These are phyloP conservation scores for Eupithecia inturbata DNA, from an alignment of 2,888 invertebrate species.

Conservation along the genomic window DNA sequence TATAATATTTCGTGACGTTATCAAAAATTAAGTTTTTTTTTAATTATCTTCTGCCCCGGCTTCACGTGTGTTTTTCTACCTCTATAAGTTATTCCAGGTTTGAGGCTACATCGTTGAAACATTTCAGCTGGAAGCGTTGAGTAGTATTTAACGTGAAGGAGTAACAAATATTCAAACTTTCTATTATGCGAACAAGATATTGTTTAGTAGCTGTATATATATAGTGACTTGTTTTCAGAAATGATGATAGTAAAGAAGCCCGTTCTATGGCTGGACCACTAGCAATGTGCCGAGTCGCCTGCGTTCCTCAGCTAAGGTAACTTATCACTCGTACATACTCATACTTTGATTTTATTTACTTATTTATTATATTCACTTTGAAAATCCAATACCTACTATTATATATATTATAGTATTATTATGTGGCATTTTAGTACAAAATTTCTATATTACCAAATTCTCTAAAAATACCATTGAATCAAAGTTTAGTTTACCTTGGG, in stretches of 20 bases:
- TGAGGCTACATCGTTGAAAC: too few species aligned
- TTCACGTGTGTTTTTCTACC: too few species aligned
- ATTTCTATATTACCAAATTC: too few species aligned
- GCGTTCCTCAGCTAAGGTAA: constrained; percentile 72
- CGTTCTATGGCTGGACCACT: constrained; percentile 65
- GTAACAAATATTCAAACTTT: not conserved
- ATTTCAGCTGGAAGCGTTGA: too few species aligned
- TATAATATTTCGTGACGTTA: not conserved
- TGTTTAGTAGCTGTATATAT: too few species aligned
- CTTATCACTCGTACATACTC: not conserved
- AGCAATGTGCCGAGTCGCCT: constrained; percentile 67
- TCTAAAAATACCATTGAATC: too few species aligned
- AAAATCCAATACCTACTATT: not conserved
- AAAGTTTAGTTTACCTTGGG: too few species aligned
- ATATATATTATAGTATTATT: too few species aligned
- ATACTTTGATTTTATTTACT: not conserved
- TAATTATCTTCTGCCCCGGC: too few species aligned
- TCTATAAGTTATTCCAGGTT: too few species aligned
- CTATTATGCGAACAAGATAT: not conserved
- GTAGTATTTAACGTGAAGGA: not conserved
- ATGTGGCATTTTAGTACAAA: too few species aligned
- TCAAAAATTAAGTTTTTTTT: too few species aligned
- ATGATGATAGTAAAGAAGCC: constrained; percentile 63
- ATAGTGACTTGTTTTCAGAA: constrained; percentile 50
- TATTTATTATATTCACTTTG: not conserved